phyloP scores from a whole-genome alignment of 2,888 invertebrate species.

The Macaria notata region DNA sequence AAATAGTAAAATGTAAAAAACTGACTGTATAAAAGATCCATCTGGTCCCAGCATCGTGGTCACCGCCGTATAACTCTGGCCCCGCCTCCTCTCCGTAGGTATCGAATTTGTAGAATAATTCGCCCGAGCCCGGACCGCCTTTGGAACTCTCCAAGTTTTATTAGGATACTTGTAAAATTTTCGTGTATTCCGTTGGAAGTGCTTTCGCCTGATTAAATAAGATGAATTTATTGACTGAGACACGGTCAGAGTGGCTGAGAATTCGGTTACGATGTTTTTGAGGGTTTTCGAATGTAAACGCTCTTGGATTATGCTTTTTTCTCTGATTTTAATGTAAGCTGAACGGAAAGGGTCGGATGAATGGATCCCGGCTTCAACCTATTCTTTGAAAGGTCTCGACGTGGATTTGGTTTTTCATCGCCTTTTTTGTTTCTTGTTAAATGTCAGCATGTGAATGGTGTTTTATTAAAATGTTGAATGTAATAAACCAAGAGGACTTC shows the following conservation, averaged over 20 bases:
- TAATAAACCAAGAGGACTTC: too few species aligned
- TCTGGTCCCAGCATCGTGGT: too few species aligned
- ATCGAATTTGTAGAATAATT: conserved; percentile 71
- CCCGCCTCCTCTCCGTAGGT: conserved; percentile 38
- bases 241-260: conserved; percentile 51
- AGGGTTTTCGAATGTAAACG: conserved; percentile 25
- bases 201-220: conserved; percentile 78
- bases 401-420: too few species aligned
- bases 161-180: conserved; percentile 81
- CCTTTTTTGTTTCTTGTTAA: too few species aligned
- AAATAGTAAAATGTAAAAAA: too few species aligned
- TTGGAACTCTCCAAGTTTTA: conserved; percentile 74
- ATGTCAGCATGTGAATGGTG: too few species aligned
- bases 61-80: background rate
- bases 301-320: conserved; percentile 24
- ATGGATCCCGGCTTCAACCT: too few species aligned
- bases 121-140: conserved; percentile 53
- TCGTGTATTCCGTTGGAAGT: conserved; percentile 70
- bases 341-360: background rate
- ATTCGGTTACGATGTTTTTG: conserved; percentile 33
- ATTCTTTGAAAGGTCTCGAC: too few species aligned
- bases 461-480: too few species aligned
- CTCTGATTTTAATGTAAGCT: conserved; percentile 9
- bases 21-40: too few species aligned
- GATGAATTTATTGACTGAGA: conserved; percentile 75